Base-by-base conservation (phyloP, 2,888 invertebrate species). In the Mythimna vitellina region DNA sequence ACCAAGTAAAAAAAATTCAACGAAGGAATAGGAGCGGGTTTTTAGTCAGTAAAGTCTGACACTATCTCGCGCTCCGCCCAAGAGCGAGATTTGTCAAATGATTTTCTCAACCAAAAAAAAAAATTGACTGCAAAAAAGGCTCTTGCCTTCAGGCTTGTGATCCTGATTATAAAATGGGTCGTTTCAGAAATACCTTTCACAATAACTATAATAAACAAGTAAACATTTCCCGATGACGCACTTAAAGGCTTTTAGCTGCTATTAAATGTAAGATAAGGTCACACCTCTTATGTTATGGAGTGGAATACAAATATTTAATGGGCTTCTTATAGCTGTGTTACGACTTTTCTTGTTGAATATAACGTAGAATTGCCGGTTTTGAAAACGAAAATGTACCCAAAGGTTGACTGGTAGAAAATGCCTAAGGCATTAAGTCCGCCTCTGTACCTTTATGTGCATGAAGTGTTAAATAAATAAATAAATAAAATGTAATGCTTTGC, bases 231-330 rank as follows among this genome's bases (percentile, higher is more conserved):
- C 1, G 49, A 49, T 81, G 76, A 81, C 76, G 76, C 63, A 77
- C n/a, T 25, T 46, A 42, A 53, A 76, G 53, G 56, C 56, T 81
- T 69, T 78, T 64, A 76, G 56, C 56, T 57, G 25, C 49, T 65
- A 81, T 65, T 76, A 65, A 75, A 64, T 66, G 53, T 46, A 76
- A 66, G 49, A 74, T 58, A 57, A 78, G 82, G 65, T 81, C 82
- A 66, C 64, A 70, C 53, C 82, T 70, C n/a, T 57, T 35, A 58
- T 60, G 35, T 54, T 60, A 66, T 56, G 22, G 25, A 35, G 29
- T 69, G 60, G 64, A 49, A 79, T 51, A 79, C 46, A 78, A 78
- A 82, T 82, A 56, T 61, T 79, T 61, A 49, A 74, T 72, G 46
- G 58, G 35, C 62, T 53, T 73, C 42, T 53, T 63, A 46, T n/a